Conservation (phyloP, 2,888 invertebrate genomes). For the Deilephila porcellus region DNA sequence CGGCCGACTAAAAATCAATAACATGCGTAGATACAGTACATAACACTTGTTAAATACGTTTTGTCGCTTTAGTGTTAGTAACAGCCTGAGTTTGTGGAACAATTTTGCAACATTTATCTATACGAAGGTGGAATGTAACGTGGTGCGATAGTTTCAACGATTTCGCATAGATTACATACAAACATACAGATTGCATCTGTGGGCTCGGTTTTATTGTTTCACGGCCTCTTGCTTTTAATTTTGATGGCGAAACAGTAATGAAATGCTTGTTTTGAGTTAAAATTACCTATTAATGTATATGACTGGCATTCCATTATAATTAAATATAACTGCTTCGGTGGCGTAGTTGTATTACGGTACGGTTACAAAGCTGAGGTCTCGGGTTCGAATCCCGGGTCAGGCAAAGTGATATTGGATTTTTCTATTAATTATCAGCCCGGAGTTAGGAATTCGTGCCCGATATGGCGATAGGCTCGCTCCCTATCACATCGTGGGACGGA, state of each 20-base stretch:
- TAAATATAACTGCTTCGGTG: too few relatives aligned
- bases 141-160: neutral
- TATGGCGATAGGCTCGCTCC: too few relatives aligned
- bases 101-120: neutral
- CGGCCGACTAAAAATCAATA: neutral
- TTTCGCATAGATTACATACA: constrained; percentile 6
- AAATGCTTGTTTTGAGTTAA: too few relatives aligned
- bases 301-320: too few relatives aligned
- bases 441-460: too few relatives aligned
- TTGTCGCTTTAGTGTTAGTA: constrained; percentile 5
- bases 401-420: too few relatives aligned
- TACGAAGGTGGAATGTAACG: neutral
- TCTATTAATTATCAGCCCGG: too few relatives aligned
- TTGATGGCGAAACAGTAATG: neutral
- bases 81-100: neutral
- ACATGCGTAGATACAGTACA: neutral
- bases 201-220: neutral
- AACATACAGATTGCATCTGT: constrained; percentile 3
- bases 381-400: too few relatives aligned
- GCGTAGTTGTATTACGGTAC: too few relatives aligned
- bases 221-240: neutral
- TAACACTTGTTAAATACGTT: constrained; percentile 7
- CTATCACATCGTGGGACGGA: too few relatives aligned
- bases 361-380: too few relatives aligned
- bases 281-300: too few relatives aligned